These are phyloP conservation scores for Drosophila setifemur DNA, from an alignment of 1,140 invertebrate species.

Conservation along the genomic window DNA sequence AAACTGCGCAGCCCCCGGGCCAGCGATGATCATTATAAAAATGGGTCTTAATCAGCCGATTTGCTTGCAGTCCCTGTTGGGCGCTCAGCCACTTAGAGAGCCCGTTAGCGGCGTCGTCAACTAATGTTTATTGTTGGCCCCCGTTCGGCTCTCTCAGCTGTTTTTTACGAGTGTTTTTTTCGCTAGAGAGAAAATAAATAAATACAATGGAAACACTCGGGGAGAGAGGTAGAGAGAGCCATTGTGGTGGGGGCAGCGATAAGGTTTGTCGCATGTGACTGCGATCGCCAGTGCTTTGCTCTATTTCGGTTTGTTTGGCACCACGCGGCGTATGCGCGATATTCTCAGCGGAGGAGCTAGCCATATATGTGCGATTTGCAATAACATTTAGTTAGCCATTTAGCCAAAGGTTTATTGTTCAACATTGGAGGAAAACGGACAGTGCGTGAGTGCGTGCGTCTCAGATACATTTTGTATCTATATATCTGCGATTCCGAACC, in stretches of 20 bases:
- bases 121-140: slow-evolving; percentile 4
- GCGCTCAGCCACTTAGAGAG: slow-evolving; percentile 41
- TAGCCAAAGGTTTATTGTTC: slow-evolving; percentile 65
- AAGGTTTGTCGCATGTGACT: slow-evolving; percentile 57
- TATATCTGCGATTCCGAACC: not conserved
- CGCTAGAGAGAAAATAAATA: not conserved
- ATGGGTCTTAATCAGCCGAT: slow-evolving; percentile 70
- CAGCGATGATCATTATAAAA: slow-evolving; percentile 52
- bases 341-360: slow-evolving; percentile 29
- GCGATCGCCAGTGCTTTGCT: slow-evolving; percentile 5
- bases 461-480: slow-evolving; percentile 5
- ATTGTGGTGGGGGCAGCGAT: slow-evolving; percentile 21
- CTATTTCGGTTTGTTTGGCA: slow-evolving; percentile 37
- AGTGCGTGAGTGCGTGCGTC: slow-evolving; percentile 18
- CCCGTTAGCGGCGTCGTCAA: slow-evolving; percentile 17
- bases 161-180: slow-evolving; percentile 29
- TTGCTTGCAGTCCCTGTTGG: slow-evolving; percentile 65
- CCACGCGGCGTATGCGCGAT: slow-evolving; percentile 63
- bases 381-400: slow-evolving; percentile 30
- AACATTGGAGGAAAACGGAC: slow-evolving; percentile 35
- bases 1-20: slow-evolving; percentile 40
- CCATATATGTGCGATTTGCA: slow-evolving; percentile 21
- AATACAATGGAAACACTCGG: not conserved
- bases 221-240: slow-evolving; percentile 1
- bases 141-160: slow-evolving; percentile 47